Evolutionary conservation across 2,888 invertebrate species (phyloP).

Genomic region (Dryobotodes eremita): DNA sequence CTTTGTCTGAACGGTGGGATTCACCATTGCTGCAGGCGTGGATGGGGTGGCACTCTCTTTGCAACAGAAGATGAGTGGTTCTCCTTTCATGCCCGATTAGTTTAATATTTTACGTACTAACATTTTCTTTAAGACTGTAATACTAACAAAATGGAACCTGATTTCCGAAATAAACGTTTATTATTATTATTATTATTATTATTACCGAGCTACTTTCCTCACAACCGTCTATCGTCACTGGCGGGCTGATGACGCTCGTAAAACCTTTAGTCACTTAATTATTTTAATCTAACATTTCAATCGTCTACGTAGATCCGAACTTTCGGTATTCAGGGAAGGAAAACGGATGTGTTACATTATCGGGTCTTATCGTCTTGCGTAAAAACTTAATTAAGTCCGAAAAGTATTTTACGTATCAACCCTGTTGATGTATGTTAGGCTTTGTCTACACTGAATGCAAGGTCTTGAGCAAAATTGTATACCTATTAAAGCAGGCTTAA

Average conservation of each 20-base stretch:
- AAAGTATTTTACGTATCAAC: slow-evolving; percentile 27
- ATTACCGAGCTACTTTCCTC: slow-evolving; percentile 14
- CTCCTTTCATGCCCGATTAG: too few relatives aligned
- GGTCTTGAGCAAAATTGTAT: neutral
- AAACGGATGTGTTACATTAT: slow-evolving; percentile 48
- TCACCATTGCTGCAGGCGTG: too few relatives aligned
- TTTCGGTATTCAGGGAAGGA: slow-evolving; percentile 48
- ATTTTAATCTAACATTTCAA: slow-evolving; percentile 26
- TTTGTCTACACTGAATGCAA: neutral
- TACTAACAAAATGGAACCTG: too few relatives aligned
- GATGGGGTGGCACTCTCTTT: too few relatives aligned
- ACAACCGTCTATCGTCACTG: slow-evolving; percentile 7
- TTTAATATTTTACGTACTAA: too few relatives aligned
- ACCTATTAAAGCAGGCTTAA: too few relatives aligned
- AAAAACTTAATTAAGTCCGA: slow-evolving; percentile 46
- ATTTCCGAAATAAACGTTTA: too few relatives aligned
- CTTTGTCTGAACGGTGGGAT: too few relatives aligned
- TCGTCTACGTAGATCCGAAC: slow-evolving; percentile 16
- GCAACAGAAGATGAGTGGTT: too few relatives aligned
- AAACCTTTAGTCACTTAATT: slow-evolving; percentile 11
- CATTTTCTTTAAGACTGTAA: too few relatives aligned
- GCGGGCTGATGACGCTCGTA: slow-evolving; percentile 28
- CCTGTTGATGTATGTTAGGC: neutral
- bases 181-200: too few relatives aligned
- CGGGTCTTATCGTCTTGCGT: slow-evolving; percentile 37